Evolutionary conservation across 2,113 vertebrate genomes (phyloP).

Genomic region (Nymphicus hollandicus): DNA sequence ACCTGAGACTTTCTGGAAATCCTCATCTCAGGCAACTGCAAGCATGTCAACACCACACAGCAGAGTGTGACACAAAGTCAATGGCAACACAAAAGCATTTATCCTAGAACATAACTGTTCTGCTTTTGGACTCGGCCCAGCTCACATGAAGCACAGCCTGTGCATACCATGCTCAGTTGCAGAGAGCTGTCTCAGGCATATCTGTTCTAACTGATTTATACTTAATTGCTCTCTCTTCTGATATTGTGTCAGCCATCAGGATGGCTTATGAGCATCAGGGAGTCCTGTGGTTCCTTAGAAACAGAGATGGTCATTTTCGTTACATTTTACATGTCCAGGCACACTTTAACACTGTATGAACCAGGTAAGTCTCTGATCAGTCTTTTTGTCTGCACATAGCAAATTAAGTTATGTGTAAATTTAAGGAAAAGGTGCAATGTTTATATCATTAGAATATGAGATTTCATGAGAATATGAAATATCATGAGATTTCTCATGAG

Average conservation of each 20-base stretch:
- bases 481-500: neutral
- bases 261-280: neutral
- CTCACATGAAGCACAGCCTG: neutral
- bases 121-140: neutral
- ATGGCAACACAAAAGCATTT: neutral
- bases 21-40: neutral
- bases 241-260: neutral
- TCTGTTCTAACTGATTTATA: neutral
- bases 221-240: neutral
- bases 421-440: neutral
- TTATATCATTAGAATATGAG: neutral
- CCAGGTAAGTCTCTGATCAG: neutral
- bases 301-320: neutral
- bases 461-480: neutral
- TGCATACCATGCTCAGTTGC: neutral
- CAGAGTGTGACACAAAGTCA: neutral
- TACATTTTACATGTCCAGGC: neutral
- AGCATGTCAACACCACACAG: neutral
- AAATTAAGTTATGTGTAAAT: constrained; percentile 40
- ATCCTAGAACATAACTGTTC: neutral
- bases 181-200: neutral
- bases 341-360: neutral
- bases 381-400: constrained; percentile 44
- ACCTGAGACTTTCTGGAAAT: neutral
- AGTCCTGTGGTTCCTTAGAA: neutral